Evolutionary conservation across 2,113 vertebrate genomes (phyloP), one percentile per base, ranked within the genome.

Genomic region (Onychostruthus taczanowskii): DNA sequence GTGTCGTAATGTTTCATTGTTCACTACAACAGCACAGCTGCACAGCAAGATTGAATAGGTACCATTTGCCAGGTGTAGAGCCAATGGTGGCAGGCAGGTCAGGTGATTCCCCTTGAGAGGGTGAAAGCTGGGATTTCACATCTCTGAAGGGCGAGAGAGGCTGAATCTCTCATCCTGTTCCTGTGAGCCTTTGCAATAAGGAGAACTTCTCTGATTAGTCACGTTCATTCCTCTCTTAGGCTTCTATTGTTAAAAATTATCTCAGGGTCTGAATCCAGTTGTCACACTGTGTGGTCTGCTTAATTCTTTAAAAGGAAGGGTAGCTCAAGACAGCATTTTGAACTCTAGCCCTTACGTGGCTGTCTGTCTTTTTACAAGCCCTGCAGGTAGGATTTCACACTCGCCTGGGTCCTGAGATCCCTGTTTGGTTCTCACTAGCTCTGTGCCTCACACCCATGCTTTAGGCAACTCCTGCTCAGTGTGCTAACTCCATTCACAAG

Each of bases 391-490:
- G 39, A 89, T 69, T 95, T 89, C 43, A 47, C 18, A 50, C 16
- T 37, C 1, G 3, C 13, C 49, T 46, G 24, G 1, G 0, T 16
- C 16, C 50, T n/a, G 27, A 84, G 28, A 70, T n/a, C 49, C n/a
- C n/a, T 43, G 2, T 37, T 92, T 84, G 52, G 23, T 28, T 90
- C 46, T 87, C 47, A 49, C 13, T 69, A 73, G 33, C 26, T 89
- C 5, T 47, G 24, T 37, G 28, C 35, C 59, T 77, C n/a, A 69
- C 11, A 73, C 3, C 31, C 3, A 2, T 11, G 15, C 52, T 67
- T 75, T 47, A 43, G 22, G 28, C 26, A 66, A 58, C 23, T 89
- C 19, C 46, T 73, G 24, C 47, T 87, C 16, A 8, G 21, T 55
- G 44, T 41, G 31, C 20, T 64, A 72, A 85, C 52, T 35, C 68